Conservation (phyloP, 2,888 invertebrate species). For the Serrognathus titanus region DNA sequence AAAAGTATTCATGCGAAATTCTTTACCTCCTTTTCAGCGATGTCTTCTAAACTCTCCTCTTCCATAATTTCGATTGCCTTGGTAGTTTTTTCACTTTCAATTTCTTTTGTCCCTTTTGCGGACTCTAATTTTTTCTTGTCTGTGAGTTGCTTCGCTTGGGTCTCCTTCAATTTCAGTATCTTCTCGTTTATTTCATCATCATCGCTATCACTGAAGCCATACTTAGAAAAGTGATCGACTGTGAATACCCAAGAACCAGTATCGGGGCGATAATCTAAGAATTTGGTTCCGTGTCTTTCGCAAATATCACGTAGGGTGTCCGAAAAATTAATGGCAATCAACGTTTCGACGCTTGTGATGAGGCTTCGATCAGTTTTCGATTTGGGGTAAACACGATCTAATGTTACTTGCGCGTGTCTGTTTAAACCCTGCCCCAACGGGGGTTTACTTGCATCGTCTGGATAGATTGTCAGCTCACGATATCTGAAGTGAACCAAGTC, state of each 20-base stretch:
- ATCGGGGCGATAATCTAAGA: slow-evolving; percentile 91
- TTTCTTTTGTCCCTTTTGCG: neutral
- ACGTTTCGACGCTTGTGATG: slow-evolving; percentile 74
- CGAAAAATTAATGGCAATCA: slow-evolving; percentile 80
- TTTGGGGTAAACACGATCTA: slow-evolving; percentile 92
- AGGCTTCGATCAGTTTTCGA: slow-evolving; percentile 78
- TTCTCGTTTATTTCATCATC: slow-evolving; percentile 57
- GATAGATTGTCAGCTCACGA: slow-evolving; percentile 94
- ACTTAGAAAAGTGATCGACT: slow-evolving; percentile 93
- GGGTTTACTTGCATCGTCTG: slow-evolving; percentile 85
- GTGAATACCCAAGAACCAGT: slow-evolving; percentile 98
- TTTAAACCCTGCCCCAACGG: slow-evolving; percentile 80
- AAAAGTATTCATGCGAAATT: too few species aligned
- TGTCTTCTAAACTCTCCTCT: neutral
- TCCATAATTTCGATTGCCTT: neutral
- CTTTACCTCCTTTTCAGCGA: neutral
- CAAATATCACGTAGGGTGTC: slow-evolving; percentile 80
- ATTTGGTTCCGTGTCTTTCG: slow-evolving; percentile 82
- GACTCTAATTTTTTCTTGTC: neutral
- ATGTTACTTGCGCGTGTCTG: slow-evolving; percentile 83
- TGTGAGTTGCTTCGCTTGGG: slow-evolving; percentile 5
- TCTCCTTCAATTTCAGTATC: slow-evolving; percentile 1
- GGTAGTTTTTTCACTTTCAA: neutral
- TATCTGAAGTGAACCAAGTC: slow-evolving; percentile 87
- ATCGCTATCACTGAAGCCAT: slow-evolving; percentile 80